Conservation (phyloP, 2,797 vertebrate species). For the Tauraco hartlaubi region DNA sequence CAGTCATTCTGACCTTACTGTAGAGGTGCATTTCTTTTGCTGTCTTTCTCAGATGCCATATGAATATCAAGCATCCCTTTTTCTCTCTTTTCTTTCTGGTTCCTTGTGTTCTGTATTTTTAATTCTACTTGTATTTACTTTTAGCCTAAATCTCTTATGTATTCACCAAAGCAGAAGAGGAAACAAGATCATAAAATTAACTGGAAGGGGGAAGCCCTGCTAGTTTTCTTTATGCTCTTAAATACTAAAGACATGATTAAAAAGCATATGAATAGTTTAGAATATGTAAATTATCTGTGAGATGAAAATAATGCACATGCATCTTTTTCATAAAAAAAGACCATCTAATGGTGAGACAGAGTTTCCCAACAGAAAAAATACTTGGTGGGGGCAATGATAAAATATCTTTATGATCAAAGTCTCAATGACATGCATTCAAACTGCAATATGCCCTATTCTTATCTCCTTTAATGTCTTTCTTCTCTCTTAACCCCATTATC, state of each 20-base stretch:
- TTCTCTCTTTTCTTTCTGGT: neutral
- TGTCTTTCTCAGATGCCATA: neutral
- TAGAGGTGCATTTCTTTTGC: neutral
- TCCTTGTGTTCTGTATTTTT: neutral
- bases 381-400: neutral
- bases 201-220: neutral
- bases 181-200: neutral
- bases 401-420: neutral
- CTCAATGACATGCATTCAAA: neutral
- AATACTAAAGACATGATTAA: neutral
- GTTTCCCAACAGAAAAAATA: neutral
- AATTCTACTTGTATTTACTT: neutral
- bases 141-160: neutral
- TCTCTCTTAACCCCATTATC: neutral
- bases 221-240: neutral
- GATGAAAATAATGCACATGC: neutral
- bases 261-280: neutral
- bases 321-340: neutral
- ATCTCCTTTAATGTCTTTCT: neutral
- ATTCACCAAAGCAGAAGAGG: neutral
- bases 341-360: neutral
- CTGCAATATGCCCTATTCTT: neutral
- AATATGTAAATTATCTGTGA: neutral
- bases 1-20: neutral
- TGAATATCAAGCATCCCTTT: neutral